These are phyloP conservation scores for Thymelicus sylvestris DNA, from an alignment of 2,888 invertebrate genomes.

Conservation along the genomic window DNA sequence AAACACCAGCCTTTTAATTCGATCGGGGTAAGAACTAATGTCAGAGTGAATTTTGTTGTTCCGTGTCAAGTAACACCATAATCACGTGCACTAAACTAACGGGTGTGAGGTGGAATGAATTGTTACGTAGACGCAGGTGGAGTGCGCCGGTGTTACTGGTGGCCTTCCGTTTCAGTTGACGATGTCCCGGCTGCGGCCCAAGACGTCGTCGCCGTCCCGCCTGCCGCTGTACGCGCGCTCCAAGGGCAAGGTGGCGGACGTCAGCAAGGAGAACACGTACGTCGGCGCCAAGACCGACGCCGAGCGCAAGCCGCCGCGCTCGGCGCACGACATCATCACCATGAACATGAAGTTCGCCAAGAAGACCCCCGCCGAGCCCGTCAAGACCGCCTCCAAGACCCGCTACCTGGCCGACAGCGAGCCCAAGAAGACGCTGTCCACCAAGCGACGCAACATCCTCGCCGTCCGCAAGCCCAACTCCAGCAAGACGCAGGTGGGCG, in stretches of 20 bases:
- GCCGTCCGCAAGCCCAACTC: conserved; percentile 74
- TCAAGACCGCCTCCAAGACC: conserved; percentile 62
- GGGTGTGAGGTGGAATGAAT: conserved; percentile 25
- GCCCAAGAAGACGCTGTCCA: conserved; percentile 67
- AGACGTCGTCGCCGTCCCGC: conserved; percentile 67
- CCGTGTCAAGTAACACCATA: conserved; percentile 58
- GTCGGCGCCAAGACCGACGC: conserved; percentile 66
- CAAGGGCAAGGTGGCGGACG: conserved; percentile 72
- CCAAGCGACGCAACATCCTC: conserved; percentile 72
- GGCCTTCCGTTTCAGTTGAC: conserved; percentile 63
- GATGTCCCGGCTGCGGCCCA: conserved; percentile 73
- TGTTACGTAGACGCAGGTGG: not conserved
- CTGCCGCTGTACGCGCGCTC: conserved; percentile 70
- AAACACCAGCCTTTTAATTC: conserved; percentile 61
- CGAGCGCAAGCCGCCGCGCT: conserved; percentile 59
- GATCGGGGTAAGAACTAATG: conserved; percentile 67
- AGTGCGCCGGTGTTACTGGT: not conserved
- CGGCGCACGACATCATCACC: conserved; percentile 65
- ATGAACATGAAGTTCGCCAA: conserved; percentile 63
- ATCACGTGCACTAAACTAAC: conserved; percentile 27
- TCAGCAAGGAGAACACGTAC: conserved; percentile 79
- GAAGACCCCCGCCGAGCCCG: conserved; percentile 60
- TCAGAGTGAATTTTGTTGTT: conserved; percentile 65
- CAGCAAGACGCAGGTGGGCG: conserved; percentile 65
- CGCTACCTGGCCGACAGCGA: conserved; percentile 67